Conservation (phyloP, 2,888 invertebrate species). For the Napeogenes inachia region DNA sequence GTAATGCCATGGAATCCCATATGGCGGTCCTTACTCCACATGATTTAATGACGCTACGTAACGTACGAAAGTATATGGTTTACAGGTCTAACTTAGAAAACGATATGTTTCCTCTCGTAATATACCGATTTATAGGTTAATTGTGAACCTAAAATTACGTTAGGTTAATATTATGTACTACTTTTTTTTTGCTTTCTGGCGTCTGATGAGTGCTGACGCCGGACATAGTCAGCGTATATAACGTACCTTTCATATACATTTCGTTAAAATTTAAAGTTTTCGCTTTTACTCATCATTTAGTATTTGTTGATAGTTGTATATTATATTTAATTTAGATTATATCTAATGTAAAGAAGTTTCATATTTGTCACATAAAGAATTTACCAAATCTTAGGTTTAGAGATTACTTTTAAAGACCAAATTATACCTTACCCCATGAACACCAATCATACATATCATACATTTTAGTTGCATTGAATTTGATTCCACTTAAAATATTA, state of each 20-base stretch:
- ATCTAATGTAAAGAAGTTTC: not conserved
- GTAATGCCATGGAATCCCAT: conserved; percentile 77
- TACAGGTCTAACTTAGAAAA: conserved; percentile 21
- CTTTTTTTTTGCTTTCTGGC: conserved; percentile 55
- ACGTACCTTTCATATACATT: conserved; percentile 14
- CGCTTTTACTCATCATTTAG: not conserved
- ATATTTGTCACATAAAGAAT: not conserved
- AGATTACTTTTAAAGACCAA: too few relatives aligned
- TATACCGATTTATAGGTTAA: conserved; percentile 39
- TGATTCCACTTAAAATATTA: too few relatives aligned
- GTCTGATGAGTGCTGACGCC: conserved; percentile 47
- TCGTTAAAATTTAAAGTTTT: conserved; percentile 1
- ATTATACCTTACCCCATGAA: too few relatives aligned
- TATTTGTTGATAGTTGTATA: not conserved
- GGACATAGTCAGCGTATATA: conserved; percentile 35
- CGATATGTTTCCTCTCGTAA: conserved; percentile 22
- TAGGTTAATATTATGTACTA: conserved; percentile 61
- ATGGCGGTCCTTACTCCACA: conserved; percentile 77
- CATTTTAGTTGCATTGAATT: too few relatives aligned
- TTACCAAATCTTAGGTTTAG: too few relatives aligned
- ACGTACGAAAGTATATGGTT: conserved; percentile 42
- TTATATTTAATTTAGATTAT: not conserved
- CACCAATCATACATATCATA: too few relatives aligned
- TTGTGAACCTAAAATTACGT: conserved; percentile 37
- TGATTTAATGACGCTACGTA: conserved; percentile 72